Evolutionary conservation across 2,113 vertebrate species (phyloP).

Genomic region (Upupa epops): DNA sequence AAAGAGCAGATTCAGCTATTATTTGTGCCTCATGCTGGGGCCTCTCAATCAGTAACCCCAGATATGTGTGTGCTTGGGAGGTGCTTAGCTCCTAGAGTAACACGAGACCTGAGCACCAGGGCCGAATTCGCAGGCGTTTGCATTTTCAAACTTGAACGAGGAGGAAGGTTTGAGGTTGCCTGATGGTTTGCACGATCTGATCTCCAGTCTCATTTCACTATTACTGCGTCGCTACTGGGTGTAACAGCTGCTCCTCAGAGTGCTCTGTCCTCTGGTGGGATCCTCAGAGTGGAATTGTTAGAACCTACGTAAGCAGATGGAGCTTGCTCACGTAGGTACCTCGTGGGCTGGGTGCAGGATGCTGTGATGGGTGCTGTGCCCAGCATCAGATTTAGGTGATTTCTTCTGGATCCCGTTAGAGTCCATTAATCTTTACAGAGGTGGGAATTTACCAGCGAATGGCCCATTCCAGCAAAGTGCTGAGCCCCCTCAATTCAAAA

Average conservation of each 20-base stretch:
- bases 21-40: fast-evolving
- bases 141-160: neutral
- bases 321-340: fast-evolving
- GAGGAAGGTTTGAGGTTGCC: neutral
- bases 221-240: neutral
- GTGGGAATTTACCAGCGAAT: neutral
- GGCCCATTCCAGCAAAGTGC: neutral
- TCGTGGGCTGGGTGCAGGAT: neutral
- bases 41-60: neutral
- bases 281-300: neutral
- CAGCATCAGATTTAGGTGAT: neutral
- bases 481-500: constrained; percentile 31
- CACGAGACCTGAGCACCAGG: fast-evolving
- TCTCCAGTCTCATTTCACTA: neutral
- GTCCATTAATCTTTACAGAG: neutral
- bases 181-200: neutral
- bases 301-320: neutral
- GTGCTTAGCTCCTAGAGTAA: neutral
- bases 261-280: neutral
- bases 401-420: neutral
- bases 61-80: fast-evolving
- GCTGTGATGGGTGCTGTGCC: neutral
- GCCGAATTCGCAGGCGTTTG: neutral
- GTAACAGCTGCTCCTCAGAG: neutral
- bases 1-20: neutral